phyloP scores from a whole-genome alignment of 2,797 vertebrate species.

The Hyperoplus immaculatus region DNA sequence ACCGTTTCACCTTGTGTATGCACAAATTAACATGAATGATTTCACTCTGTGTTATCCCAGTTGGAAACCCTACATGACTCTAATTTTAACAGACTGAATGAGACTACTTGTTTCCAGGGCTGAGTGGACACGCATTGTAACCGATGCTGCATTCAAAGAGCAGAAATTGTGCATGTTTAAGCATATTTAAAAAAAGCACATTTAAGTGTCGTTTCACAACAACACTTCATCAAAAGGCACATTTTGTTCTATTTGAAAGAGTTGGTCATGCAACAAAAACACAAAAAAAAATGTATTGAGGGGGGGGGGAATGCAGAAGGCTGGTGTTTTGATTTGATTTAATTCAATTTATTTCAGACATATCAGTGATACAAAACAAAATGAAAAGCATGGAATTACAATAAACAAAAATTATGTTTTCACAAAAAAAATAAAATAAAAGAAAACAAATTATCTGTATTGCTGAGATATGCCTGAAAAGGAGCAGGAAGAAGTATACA shows the following conservation, averaged over 20 bases:
- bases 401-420: too few relatives aligned
- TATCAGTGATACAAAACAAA: too few relatives aligned
- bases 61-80: slow-evolving; percentile 71
- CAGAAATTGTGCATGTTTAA: slow-evolving; percentile 14
- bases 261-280: slow-evolving; percentile 11
- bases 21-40: slow-evolving; percentile 78
- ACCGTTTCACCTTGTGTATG: slow-evolving; percentile 70
- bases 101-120: slow-evolving; percentile 47
- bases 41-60: slow-evolving; percentile 73
- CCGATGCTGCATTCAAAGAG: slow-evolving; percentile 27
- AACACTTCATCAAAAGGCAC: slow-evolving; percentile 15
- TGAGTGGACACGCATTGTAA: slow-evolving; percentile 43
- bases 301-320: too few relatives aligned
- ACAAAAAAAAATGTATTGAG: not conserved
- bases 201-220: not conserved
- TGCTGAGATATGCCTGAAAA: too few relatives aligned
- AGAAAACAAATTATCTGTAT: too few relatives aligned
- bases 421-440: too few relatives aligned
- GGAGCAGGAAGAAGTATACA: too few relatives aligned
- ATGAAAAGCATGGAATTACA: too few relatives aligned
- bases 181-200: not conserved
- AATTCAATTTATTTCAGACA: too few relatives aligned
- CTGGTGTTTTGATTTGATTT: too few relatives aligned
- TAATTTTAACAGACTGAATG: slow-evolving; percentile 71
- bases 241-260: not conserved